Evolutionary conservation across 2,113 vertebrate genomes (phyloP).

Genomic region (Eublepharis macularius): DNA sequence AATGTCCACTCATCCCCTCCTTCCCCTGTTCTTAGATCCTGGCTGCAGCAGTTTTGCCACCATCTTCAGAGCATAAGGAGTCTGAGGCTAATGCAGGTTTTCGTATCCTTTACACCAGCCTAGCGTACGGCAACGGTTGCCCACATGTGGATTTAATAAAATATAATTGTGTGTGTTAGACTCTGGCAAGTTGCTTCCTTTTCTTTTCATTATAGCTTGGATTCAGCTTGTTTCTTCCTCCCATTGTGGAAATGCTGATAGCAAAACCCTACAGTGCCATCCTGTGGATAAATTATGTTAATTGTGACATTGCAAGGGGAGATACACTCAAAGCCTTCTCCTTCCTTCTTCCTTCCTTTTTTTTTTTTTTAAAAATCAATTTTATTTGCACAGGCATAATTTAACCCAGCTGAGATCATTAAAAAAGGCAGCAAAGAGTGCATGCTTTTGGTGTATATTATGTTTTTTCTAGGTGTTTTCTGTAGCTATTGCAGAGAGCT

Average conservation of each 20-base stretch:
- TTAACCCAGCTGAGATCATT: background rate
- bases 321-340: background rate
- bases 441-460: background rate
- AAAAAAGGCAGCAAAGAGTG: background rate
- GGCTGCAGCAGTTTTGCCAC: background rate
- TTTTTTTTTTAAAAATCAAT: background rate
- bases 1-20: no score
- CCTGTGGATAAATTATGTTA: constrained; percentile 46
- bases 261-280: constrained; percentile 58
- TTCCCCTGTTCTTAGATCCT: no score
- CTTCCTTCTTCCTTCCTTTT: no score
- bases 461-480: background rate
- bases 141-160: background rate
- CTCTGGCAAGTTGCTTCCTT: background rate
- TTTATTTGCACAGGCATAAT: background rate
- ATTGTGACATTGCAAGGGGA: background rate
- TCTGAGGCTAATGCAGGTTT: background rate
- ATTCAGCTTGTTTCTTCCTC: rapidly evolving
- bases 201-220: background rate
- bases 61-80: background rate
- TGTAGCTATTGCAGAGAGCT: background rate
- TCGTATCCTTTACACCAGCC: background rate
- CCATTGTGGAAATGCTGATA: rapidly evolving
- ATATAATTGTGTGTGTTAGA: background rate
- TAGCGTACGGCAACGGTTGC: background rate